phyloP scores from a whole-genome alignment of 2,888 invertebrate species.

The Pseudolycoriella hygida region DNA sequence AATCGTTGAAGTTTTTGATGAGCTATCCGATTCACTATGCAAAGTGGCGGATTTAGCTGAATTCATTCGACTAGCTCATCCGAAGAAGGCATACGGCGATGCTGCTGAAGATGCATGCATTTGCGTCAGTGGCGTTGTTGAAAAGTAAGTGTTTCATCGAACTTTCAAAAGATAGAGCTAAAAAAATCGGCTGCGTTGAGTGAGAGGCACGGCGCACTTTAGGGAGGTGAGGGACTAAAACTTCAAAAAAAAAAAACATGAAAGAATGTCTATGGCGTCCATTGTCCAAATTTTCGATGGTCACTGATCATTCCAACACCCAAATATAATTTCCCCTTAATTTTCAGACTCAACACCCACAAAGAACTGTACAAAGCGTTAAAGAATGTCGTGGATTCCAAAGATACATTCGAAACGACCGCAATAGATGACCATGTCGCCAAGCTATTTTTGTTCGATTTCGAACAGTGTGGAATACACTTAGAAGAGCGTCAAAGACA shows the following conservation, averaged over 20 bases:
- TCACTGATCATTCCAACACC: too few species aligned
- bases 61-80: constrained; percentile 87
- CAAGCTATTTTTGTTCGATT: constrained; percentile 83
- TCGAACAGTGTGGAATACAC: constrained; percentile 96
- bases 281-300: too few species aligned
- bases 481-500: constrained; percentile 51
- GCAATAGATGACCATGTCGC: constrained; percentile 74
- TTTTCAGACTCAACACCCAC: constrained; percentile 73
- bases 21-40: constrained; percentile 85
- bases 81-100: constrained; percentile 48
- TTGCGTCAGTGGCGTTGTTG: constrained; percentile 78
- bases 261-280: too few species aligned
- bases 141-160: constrained; percentile 43
- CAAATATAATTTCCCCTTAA: too few species aligned
- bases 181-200: too few species aligned
- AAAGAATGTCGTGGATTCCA: constrained; percentile 45
- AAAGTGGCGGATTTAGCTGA: constrained; percentile 94
- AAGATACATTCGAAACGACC: constrained; percentile 45
- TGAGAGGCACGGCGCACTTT: too few species aligned
- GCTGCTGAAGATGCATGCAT: constrained; percentile 86
- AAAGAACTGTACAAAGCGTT: constrained; percentile 63
- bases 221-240: too few species aligned
- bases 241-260: too few species aligned
- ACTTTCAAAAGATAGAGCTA: not conserved
- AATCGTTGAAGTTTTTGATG: constrained; percentile 87